Base-by-base conservation (phyloP, 1,140 invertebrate species). In the Bicyclus anynana region DNA sequence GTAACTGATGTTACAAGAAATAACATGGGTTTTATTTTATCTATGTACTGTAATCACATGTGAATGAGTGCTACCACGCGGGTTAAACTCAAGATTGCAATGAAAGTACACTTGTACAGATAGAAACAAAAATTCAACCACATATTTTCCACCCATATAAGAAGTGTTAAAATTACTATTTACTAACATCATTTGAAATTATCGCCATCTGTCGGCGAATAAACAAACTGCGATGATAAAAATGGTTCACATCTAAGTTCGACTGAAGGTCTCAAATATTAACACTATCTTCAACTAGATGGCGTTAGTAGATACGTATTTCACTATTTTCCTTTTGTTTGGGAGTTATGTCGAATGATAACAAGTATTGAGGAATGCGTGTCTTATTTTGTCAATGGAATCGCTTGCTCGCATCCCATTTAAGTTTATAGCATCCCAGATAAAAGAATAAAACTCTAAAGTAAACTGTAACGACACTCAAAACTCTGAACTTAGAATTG, bases 281-380 rank as follows among this genome's bases (percentile, higher is more conserved):
- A 40, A 14, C 2, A 5, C 6, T 5, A 16, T 5, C 9, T 40
- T 33, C 9, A 21, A 57, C 47, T 20, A 57, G 55, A 51, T 58
- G 38, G 55, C 26, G n/a, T 33, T 35, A 57, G 26, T 51, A 13
- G 14, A 6, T 14, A 40, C 13, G 10, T 20, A 17, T 21, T 10
- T 26, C 27, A 48, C 13, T 14, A n/a, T 48, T 26, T 27, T 26
- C 17, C 46, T 6, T 27, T 48, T 48, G 46, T 48, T 27, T 27
- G 14, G 20, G 23, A 44, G 27, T 54, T 54, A 54, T 29, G 23
- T 44, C 20, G 21, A 54, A 12, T 54, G n/a, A 53, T 53, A 54
- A 35, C 40, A 46, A 27, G 21, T 17, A 48, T 48, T 48, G 46
- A 48, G 46, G 46, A 48, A 48, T 48, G 46, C 13, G 46, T 27